A percentile compares a stretch with the other conserved stretches of the same genome.
phyloP scores from a whole-genome alignment of 2,113 vertebrate species.

The Accipiter cooperii region DNA sequence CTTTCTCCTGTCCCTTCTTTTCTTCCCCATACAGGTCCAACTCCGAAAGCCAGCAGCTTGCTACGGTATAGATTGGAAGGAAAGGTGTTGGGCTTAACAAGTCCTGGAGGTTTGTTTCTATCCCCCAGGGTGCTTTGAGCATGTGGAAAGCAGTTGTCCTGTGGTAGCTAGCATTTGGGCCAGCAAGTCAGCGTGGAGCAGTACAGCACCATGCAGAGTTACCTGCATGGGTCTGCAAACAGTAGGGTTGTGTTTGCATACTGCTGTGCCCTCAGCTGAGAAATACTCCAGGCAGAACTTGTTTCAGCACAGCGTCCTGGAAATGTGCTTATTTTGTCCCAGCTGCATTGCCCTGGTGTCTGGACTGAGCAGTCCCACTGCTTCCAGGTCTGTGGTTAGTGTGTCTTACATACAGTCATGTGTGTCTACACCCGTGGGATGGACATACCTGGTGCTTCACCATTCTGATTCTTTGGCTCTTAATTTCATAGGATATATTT shows the following conservation, averaged over 20 bases:
- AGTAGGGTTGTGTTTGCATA: not conserved
- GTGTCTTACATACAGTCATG: rapidly evolving
- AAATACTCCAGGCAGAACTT: not conserved
- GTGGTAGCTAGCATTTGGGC: not conserved
- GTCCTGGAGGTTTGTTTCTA: not conserved
- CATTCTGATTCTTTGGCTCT: not conserved
- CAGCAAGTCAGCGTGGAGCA: not conserved
- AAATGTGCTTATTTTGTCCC: not conserved
- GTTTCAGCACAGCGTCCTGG: not conserved
- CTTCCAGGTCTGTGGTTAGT: not conserved
- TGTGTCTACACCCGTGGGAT: not conserved
- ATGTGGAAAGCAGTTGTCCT: not conserved
- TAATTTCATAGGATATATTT: not conserved
- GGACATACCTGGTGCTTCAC: not conserved
- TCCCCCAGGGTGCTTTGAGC: not conserved
- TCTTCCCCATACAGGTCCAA: not conserved
- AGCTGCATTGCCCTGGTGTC: not conserved
- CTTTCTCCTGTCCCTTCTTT: not conserved
- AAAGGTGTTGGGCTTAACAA: not conserved
- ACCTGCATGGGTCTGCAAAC: not conserved
- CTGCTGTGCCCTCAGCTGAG: not conserved
- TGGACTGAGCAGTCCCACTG: not conserved
- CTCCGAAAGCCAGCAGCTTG: not conserved
- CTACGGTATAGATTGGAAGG: not conserved
- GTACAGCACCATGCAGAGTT: not conserved